Base-by-base conservation (phyloP, 2,797 vertebrate genomes). In the Steatocranus sp. region DNA sequence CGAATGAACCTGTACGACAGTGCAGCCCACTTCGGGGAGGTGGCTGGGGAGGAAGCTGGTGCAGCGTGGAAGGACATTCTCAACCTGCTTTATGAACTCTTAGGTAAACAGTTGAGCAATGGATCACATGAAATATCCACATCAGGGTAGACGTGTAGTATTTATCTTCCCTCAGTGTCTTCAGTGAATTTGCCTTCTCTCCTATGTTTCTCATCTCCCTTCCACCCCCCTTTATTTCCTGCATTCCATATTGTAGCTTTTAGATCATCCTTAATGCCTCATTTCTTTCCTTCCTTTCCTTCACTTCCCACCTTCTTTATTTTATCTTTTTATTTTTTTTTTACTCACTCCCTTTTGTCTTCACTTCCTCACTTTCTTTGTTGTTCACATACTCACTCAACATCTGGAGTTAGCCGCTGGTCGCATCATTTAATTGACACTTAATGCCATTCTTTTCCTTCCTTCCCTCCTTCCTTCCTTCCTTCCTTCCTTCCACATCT, bases 61-160 rank as follows among this genome's bases (percentile, higher is more conserved):
- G 94, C 95, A 15, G 96, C 97, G 3, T 98, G 98, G 98, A 99
- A 99, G 92, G 97, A 98, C 94, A 98, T 99, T 77, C 95, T 99
- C 84, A 99, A 98, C 95, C 98, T 98, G 32, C 97, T 99, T 70
- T 99, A 99, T 86, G 97, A 98, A 92, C 94, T 99, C 53, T 91
- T 99, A 86, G 98, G 98, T 99, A 93, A 96, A 95, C 15, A 1
- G 6, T 30, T 32, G 32, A 86, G 77, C 61, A 74, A 86, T 85
- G 70, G 77, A 87, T 87, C 38, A 20, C 63, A 61, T 63, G 30
- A 86, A 88, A 84, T 77, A 76, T 78, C 84, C 81, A 84, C 73
- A 81, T 88, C 83, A 61, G 75, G 30, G 25, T 10, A 53, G 63
- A 86, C 58, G 61, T 80, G 38, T 46, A 83, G 74, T 78, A 90